Evolutionary conservation across 1,140 invertebrate species (phyloP).

Genomic region (Aphis gossypii): DNA sequence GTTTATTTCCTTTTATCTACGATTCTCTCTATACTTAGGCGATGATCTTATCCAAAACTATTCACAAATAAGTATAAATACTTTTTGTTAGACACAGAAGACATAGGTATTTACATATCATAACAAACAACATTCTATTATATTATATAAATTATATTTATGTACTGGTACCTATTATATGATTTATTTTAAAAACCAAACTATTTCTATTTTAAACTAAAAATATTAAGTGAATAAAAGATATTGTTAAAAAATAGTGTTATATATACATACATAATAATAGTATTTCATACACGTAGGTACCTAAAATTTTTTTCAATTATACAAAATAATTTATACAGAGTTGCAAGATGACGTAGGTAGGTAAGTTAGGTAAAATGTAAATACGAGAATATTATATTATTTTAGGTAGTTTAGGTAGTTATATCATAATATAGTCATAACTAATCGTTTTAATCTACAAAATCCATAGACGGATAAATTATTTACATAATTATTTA

Average conservation of each 20-base stretch:
- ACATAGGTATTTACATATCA: conserved; percentile 28
- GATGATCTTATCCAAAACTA: conserved; percentile 44
- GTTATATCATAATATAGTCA: too few relatives aligned
- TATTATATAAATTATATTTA: neutral
- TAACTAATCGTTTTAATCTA: too few relatives aligned
- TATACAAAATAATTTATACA: too few relatives aligned
- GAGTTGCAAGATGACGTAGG: too few relatives aligned
- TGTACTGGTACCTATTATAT: neutral
- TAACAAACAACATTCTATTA: neutral
- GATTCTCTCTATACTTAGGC: conserved; percentile 28
- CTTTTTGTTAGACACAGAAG: conserved; percentile 28
- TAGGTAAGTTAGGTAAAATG: too few relatives aligned
- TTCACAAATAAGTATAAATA: conserved; percentile 45
- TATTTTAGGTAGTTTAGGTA: too few relatives aligned
- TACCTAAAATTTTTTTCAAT: neutral
- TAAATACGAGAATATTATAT: too few relatives aligned
- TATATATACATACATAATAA: neutral
- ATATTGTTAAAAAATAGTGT: conserved; percentile 26
- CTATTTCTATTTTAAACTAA: conserved; percentile 41
- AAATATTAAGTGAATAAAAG: neutral
- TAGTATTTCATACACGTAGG: neutral
- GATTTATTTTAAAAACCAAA: conserved; percentile 25
- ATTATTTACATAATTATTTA: too few relatives aligned
- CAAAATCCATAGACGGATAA: too few relatives aligned
- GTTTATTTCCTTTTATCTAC: conserved; percentile 38